Evolutionary conservation across 2,113 vertebrate genomes (phyloP).

Genomic region (Daboia siamensis): DNA sequence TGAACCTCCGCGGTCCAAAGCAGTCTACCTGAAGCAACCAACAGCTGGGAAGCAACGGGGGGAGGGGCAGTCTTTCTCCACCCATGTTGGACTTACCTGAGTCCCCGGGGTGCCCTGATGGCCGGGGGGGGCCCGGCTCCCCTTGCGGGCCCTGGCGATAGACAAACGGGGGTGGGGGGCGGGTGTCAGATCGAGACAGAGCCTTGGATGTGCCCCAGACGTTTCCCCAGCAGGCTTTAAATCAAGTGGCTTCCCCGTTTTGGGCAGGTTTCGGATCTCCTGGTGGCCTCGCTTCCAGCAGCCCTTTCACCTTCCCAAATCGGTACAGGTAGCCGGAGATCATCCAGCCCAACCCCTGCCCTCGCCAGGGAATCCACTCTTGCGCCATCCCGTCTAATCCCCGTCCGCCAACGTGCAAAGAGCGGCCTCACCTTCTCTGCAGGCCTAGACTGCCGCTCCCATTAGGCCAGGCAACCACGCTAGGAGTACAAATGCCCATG

Average conservation of each 20-base stretch:
- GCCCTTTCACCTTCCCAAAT: background rate
- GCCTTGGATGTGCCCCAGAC: background rate
- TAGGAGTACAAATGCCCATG: background rate
- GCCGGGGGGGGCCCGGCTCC: slow-evolving; percentile 77
- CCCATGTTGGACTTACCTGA: slow-evolving; percentile 59
- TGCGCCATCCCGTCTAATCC: background rate
- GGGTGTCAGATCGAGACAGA: background rate
- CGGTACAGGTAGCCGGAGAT: background rate
- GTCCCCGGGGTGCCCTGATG: slow-evolving; percentile 74
- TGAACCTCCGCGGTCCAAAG: background rate
- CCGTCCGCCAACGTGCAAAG: background rate
- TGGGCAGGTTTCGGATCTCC: background rate
- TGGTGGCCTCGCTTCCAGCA: background rate
- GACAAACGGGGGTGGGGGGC: accelerated
- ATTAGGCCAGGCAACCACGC: background rate
- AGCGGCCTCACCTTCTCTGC: too few relatives aligned
- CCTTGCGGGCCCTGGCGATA: slow-evolving; percentile 73
- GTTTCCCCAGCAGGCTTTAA: background rate
- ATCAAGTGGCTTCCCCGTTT: background rate
- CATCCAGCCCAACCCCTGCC: background rate
- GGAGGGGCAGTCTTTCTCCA: background rate
- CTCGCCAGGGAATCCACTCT: too few relatives aligned
- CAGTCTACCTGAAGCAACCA: background rate
- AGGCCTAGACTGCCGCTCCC: background rate
- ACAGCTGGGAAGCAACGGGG: background rate